A percentile compares a stretch with the other conserved stretches of the same genome.
These are phyloP conservation scores for Macquaria australasica DNA, from an alignment of 2,113 vertebrate species.

Conservation along the genomic window DNA sequence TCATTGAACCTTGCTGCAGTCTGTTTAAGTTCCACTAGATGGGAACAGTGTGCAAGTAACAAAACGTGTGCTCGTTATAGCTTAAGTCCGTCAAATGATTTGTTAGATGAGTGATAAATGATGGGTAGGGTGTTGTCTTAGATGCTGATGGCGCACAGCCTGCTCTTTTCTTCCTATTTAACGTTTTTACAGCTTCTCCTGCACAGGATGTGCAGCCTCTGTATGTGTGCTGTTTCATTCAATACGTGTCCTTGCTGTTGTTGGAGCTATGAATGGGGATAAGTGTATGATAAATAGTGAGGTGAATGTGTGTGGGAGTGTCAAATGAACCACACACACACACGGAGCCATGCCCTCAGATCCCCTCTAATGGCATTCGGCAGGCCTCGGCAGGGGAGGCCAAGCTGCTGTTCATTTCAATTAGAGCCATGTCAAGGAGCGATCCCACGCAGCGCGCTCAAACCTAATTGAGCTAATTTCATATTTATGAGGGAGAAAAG, in stretches of 20 bases:
- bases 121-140: constrained; percentile 16
- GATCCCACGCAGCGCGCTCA: constrained; percentile 29
- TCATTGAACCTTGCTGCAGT: constrained; percentile 34
- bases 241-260: constrained; percentile 23
- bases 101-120: constrained; percentile 22
- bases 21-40: constrained; percentile 64
- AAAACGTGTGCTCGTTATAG: not conserved
- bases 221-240: constrained; percentile 15
- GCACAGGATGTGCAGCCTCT: not conserved
- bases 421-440: constrained; percentile 57
- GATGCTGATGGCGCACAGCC: not conserved
- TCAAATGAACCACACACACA: constrained; percentile 24
- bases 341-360: constrained; percentile 37
- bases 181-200: not conserved
- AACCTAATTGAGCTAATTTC: constrained; percentile 61
- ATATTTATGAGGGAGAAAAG: constrained; percentile 62
- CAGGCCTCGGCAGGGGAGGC: constrained; percentile 48
- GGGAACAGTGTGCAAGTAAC: constrained; percentile 40
- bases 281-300: constrained; percentile 50
- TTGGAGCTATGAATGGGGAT: constrained; percentile 47
- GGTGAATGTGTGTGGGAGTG: constrained; percentile 40
- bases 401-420: constrained; percentile 69
- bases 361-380: constrained; percentile 61
- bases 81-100: not conserved
- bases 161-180: not conserved